Evolutionary conservation across 2,797 vertebrate genomes (phyloP).

Genomic region (Melanotaenia nigrans): DNA sequence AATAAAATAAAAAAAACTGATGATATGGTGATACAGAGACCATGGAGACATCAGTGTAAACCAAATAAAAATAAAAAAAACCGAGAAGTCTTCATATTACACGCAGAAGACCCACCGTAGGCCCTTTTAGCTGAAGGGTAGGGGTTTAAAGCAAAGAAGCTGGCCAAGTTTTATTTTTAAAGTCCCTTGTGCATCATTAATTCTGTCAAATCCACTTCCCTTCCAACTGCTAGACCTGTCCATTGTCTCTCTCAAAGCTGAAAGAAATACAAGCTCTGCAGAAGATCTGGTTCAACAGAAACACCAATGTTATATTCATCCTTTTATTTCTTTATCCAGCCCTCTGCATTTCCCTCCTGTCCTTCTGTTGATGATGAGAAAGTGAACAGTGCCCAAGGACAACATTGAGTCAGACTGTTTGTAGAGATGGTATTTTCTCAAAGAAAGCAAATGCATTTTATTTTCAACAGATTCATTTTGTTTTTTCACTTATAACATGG

Average conservation of each 20-base stretch:
- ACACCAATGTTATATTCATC: constrained; percentile 49
- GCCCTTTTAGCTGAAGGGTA: constrained; percentile 56
- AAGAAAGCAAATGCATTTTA: constrained; percentile 69
- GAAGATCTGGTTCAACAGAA: constrained; percentile 48
- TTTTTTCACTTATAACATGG: constrained; percentile 7
- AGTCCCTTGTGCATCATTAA: constrained; percentile 56
- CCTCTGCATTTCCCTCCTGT: constrained; percentile 25
- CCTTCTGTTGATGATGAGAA: constrained; percentile 46
- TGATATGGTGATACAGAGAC: constrained; percentile 35
- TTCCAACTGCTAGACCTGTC: constrained; percentile 55
- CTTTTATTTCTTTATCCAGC: constrained; percentile 34
- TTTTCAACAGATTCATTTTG: constrained; percentile 66
- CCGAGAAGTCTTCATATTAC: constrained; percentile 44
- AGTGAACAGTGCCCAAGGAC: constrained; percentile 67
- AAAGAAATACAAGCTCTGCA: constrained; percentile 53
- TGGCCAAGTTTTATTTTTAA: constrained; percentile 53
- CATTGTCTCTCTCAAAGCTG: constrained; percentile 48
- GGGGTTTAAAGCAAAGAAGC: constrained; percentile 52
- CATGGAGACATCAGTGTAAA: constrained; percentile 28
- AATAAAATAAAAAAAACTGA: constrained; percentile 1
- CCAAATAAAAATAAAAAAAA: constrained; percentile 41
- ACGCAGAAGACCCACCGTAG: constrained; percentile 46
- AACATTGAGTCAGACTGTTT: constrained; percentile 75
- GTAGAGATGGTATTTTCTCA: constrained; percentile 64
- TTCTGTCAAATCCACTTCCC: constrained; percentile 60